A percentile compares a stretch with the other conserved stretches of the same genome.
phyloP scores from a whole-genome alignment of 2,113 vertebrate genomes.

The Poeciliopsis turrubarensis region DNA sequence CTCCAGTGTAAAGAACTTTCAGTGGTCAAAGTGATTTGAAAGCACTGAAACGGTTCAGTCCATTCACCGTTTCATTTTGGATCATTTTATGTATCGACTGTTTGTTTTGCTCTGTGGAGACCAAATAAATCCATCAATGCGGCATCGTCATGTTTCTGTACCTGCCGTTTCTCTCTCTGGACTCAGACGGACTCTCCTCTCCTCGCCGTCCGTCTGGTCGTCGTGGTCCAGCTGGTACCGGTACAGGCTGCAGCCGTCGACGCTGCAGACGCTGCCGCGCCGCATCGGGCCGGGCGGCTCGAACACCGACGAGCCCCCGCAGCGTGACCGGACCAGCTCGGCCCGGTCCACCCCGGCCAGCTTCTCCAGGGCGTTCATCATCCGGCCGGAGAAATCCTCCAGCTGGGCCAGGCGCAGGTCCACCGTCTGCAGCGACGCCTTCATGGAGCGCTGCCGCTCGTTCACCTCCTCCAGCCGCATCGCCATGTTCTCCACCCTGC shows the following conservation, averaged over 20 bases:
- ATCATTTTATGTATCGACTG: too few relatives aligned
- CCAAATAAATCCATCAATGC: too few relatives aligned
- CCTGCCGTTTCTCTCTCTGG: slow-evolving; percentile 70
- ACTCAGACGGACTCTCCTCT: slow-evolving; percentile 53
- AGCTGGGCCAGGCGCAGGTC: slow-evolving; percentile 92
- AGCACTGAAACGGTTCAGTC: too few relatives aligned
- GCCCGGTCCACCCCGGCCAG: slow-evolving; percentile 86
- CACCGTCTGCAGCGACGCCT: slow-evolving; percentile 93
- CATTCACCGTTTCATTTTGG: too few relatives aligned
- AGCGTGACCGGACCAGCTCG: slow-evolving; percentile 77
- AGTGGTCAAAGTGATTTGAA: too few relatives aligned
- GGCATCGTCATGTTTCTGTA: accelerated
- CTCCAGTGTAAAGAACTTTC: too few relatives aligned
- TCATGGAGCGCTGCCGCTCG: slow-evolving; percentile 94
- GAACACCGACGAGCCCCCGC: slow-evolving; percentile 82
- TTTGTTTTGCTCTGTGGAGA: too few relatives aligned
- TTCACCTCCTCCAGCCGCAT: slow-evolving; percentile 98
- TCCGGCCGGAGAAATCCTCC: slow-evolving; percentile 88
- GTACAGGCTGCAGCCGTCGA: slow-evolving; percentile 83
- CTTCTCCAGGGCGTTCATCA: slow-evolving; percentile 90
- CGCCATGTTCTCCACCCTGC: slow-evolving; percentile 96
- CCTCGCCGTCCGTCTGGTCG: slow-evolving; percentile 76
- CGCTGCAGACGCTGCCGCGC: slow-evolving; percentile 87
- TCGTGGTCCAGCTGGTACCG: slow-evolving; percentile 79
- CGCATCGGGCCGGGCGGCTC: slow-evolving; percentile 82